These are phyloP conservation scores for Gandaritis pyraliata DNA, from an alignment of 2,888 invertebrate genomes.

Conservation along the genomic window DNA sequence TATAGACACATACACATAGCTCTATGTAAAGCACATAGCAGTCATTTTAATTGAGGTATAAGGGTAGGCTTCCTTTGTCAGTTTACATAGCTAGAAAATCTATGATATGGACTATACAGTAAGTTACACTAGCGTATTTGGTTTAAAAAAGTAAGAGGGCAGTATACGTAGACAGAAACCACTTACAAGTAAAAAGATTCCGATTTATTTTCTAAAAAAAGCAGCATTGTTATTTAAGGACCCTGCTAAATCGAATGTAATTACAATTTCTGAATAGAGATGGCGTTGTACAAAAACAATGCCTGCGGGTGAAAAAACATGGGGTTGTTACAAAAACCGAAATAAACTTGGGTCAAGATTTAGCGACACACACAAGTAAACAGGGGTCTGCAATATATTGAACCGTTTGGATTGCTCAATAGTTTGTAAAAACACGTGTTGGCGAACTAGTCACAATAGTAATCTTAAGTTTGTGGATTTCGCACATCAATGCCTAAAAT, in stretches of 20 bases:
- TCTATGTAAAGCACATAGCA: slow-evolving; percentile 43
- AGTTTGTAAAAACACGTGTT: background rate
- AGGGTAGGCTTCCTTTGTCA: background rate
- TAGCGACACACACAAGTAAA: slow-evolving; percentile 44
- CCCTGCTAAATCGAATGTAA: slow-evolving; percentile 61
- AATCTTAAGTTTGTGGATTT: background rate
- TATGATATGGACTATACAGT: background rate
- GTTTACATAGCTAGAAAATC: background rate
- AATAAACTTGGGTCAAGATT: slow-evolving; percentile 45
- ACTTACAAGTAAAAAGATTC: background rate
- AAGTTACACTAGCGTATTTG: no score
- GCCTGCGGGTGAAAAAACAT: slow-evolving; percentile 63
- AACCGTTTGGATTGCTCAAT: slow-evolving; percentile 6
- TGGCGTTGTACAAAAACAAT: slow-evolving; percentile 61
- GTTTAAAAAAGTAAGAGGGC: no score
- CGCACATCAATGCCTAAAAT: background rate
- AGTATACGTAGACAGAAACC: background rate
- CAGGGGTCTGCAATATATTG: slow-evolving; percentile 25
- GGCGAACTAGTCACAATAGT: background rate
- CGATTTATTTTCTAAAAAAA: slow-evolving; percentile 25
- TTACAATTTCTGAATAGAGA: slow-evolving; percentile 58
- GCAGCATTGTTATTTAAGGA: slow-evolving; percentile 36
- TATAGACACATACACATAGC: slow-evolving; percentile 37
- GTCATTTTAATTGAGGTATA: slow-evolving; percentile 48
- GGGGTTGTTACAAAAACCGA: slow-evolving; percentile 63